These are phyloP conservation scores for Ophiothrix spiculata DNA, from an alignment of 35 echinoderm and acorn worm species.

Conservation along the genomic window DNA sequence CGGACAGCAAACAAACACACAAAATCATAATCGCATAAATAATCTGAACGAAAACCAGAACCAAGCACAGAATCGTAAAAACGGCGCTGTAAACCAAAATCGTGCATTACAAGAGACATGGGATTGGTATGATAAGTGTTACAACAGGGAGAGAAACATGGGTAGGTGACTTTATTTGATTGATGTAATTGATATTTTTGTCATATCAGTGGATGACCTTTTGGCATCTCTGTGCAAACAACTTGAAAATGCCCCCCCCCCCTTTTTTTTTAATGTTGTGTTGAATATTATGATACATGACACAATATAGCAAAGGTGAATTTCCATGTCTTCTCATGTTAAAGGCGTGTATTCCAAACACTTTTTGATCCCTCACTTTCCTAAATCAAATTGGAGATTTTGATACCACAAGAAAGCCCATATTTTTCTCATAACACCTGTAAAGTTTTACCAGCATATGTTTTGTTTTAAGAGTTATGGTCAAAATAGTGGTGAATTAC, in stretches of 20 bases:
- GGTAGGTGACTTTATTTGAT: constrained; percentile 23
- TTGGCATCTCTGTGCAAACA: not conserved
- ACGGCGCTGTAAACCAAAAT: constrained; percentile 18
- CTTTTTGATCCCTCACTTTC: too few species aligned
- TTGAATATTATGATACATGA: not conserved
- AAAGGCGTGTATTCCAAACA: not conserved
- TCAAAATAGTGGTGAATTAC: too few species aligned
- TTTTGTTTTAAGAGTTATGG: too few species aligned
- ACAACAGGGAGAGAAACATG: constrained; percentile 77
- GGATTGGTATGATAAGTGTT: constrained; percentile 91
- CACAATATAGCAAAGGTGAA: not conserved
- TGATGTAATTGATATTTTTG: not conserved
- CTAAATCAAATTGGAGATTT: too few species aligned
- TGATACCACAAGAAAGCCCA: too few species aligned
- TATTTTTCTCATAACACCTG: too few species aligned
- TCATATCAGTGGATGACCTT: not conserved
- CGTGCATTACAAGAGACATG: constrained; percentile 77
- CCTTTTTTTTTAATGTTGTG: not conserved
- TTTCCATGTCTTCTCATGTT: not conserved
- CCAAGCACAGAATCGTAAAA: constrained; percentile 57
- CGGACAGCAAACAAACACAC: constrained; percentile 69
- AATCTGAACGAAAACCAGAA: constrained; percentile 54
- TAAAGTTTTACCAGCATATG: too few species aligned
- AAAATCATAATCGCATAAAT: constrained; percentile 59
- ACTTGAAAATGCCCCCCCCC: not conserved